phyloP scores from a whole-genome alignment of 2,888 invertebrate species.

The Melolontha melolontha region DNA sequence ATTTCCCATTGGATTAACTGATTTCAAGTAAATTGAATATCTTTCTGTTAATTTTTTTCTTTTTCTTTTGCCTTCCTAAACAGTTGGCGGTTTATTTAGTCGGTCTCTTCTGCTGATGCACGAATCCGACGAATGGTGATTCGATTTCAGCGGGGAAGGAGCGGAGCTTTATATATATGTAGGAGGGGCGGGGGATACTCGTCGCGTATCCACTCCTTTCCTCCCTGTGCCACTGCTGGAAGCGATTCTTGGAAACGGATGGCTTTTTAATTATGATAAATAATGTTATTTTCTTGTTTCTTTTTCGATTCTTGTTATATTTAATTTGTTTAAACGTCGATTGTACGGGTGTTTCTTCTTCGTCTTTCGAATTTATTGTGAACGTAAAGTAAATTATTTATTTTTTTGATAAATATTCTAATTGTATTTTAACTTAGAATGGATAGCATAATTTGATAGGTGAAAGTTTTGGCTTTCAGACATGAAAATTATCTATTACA shows the following conservation, averaged over 20 bases:
- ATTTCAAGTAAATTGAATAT: constrained; percentile 66
- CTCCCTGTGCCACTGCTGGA: background rate
- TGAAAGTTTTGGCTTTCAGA: too few species aligned
- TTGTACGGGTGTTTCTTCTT: background rate
- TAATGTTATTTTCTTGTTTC: constrained; percentile 31
- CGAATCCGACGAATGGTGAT: constrained; percentile 39
- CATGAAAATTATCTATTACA: too few species aligned
- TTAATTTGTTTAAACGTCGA: constrained; percentile 17
- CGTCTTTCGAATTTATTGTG: background rate
- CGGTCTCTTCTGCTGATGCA: constrained; percentile 32
- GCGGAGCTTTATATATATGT: background rate
- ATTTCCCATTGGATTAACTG: constrained; percentile 66
- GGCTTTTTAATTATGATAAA: constrained; percentile 35
- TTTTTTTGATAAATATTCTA: too few species aligned
- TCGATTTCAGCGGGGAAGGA: constrained; percentile 13
- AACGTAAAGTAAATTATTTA: background rate
- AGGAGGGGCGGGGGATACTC: constrained; percentile 8
- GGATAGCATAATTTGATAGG: too few species aligned
- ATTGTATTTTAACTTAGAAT: too few species aligned
- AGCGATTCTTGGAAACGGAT: constrained; percentile 27
- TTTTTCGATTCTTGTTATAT: constrained; percentile 25
- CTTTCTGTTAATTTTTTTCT: constrained; percentile 65
- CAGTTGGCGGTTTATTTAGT: constrained; percentile 39
- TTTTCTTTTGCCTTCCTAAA: constrained; percentile 28
- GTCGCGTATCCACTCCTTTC: constrained; percentile 12